Percentiles rank a stretch among this genome's conserved stretches.
Conservation (phyloP, 1,140 invertebrate genomes). For the Drosophila sucinea region DNA sequence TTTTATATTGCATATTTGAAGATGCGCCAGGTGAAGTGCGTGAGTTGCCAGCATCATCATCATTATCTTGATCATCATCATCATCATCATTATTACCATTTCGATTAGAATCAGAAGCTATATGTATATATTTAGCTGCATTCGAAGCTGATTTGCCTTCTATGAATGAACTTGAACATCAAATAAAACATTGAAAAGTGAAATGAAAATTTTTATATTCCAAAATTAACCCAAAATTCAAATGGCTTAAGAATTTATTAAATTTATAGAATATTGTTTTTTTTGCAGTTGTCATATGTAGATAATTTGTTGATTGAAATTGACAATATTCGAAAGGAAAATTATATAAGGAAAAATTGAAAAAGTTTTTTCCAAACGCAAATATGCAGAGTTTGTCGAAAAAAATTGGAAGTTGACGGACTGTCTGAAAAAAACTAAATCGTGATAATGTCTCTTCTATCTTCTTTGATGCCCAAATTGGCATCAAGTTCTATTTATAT, state of each 20-base stretch:
- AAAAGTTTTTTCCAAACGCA: no score
- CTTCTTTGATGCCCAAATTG: no score
- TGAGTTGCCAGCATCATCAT: constrained; percentile 42
- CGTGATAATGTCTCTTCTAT: no score
- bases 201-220: background rate
- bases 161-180: constrained; percentile 48
- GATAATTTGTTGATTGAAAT: no score
- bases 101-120: constrained; percentile 2
- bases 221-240: background rate
- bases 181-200: constrained; percentile 34
- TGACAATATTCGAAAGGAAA: no score
- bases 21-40: constrained; percentile 48
- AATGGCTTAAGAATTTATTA: background rate
- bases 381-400: no score
- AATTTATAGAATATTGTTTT: background rate
- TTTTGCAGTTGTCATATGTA: no score
- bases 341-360: no score
- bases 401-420: no score
- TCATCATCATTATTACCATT: constrained; percentile 20
- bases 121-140: constrained; percentile 12
- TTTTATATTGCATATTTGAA: constrained; percentile 61
- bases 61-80: constrained; percentile 12
- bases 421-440: no score
- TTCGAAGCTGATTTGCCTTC: constrained; percentile 53
- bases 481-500: no score